These are phyloP conservation scores for Notiomystis cincta DNA, from an alignment of 2,113 vertebrate genomes.

Conservation along the genomic window DNA sequence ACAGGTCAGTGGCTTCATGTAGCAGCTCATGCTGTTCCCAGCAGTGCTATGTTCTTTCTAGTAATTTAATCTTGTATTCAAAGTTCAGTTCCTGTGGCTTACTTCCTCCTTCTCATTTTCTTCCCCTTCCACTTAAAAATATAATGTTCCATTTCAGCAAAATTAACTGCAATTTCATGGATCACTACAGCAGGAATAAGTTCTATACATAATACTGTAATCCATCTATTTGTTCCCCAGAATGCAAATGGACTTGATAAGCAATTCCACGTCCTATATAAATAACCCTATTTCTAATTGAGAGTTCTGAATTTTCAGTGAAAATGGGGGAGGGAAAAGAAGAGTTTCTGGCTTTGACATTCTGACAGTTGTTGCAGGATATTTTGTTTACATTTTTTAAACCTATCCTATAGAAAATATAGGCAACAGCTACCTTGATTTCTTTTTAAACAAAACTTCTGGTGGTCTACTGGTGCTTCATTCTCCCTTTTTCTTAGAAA, in stretches of 20 bases:
- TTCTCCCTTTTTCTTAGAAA: not conserved
- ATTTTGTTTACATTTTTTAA: not conserved
- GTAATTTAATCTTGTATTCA: constrained; percentile 47
- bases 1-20: constrained; percentile 35
- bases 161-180: constrained; percentile 63
- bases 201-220: constrained; percentile 25
- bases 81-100: constrained; percentile 31
- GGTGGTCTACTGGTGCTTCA: not conserved
- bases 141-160: constrained; percentile 42
- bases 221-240: constrained; percentile 5
- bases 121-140: constrained; percentile 40
- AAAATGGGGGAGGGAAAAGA: not conserved
- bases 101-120: constrained; percentile 23
- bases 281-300: not conserved
- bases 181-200: constrained; percentile 41
- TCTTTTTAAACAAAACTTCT: not conserved
- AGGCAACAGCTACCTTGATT: not conserved
- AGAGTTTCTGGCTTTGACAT: not conserved
- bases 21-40: constrained; percentile 25
- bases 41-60: constrained; percentile 2
- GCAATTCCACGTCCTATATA: not conserved
- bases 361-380: not conserved
- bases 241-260: constrained; percentile 36
- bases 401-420: not conserved
- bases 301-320: not conserved